phyloP scores from a whole-genome alignment of 2,888 invertebrate species.

The Helobdella robusta region DNA sequence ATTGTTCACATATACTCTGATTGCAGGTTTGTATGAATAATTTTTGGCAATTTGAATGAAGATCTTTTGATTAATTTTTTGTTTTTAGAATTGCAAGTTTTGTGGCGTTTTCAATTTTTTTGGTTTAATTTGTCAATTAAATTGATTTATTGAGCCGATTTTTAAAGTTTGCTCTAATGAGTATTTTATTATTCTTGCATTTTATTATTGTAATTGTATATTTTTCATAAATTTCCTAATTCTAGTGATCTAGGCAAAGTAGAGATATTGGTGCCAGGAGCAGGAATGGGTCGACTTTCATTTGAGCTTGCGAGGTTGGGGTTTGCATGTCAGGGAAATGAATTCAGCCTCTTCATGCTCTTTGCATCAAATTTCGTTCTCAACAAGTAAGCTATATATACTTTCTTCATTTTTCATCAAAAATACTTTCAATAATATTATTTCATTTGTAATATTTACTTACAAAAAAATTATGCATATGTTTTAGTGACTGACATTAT shows the following conservation, averaged over 20 bases:
- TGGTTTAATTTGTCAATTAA: no score
- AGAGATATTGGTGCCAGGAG: conserved; percentile 26
- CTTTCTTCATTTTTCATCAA: neutral
- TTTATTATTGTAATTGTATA: neutral
- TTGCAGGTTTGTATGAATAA: conserved; percentile 37
- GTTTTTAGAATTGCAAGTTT: no score
- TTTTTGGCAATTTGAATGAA: conserved; percentile 1
- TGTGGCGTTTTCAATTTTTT: no score
- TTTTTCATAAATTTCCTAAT: no score
- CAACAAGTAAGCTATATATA: conserved; percentile 59
- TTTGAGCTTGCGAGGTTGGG: conserved; percentile 84
- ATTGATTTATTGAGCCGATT: no score
- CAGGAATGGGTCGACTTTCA: conserved; percentile 69
- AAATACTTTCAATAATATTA: neutral
- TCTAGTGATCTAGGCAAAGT: neutral
- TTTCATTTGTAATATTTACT: neutral
- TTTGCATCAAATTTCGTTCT: conserved; percentile 90
- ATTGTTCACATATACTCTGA: conserved; percentile 62
- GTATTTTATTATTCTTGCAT: neutral
- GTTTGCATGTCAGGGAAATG: conserved; percentile 89
- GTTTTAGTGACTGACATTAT: no score
- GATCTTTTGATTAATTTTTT: no score
- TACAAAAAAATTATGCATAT: neutral
- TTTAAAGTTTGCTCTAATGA: neutral
- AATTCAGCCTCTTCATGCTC: conserved; percentile 93